Conservation (phyloP, 37 sponge, comb jelly and placozoan species). For the Aphrocallistes beatrix region DNA sequence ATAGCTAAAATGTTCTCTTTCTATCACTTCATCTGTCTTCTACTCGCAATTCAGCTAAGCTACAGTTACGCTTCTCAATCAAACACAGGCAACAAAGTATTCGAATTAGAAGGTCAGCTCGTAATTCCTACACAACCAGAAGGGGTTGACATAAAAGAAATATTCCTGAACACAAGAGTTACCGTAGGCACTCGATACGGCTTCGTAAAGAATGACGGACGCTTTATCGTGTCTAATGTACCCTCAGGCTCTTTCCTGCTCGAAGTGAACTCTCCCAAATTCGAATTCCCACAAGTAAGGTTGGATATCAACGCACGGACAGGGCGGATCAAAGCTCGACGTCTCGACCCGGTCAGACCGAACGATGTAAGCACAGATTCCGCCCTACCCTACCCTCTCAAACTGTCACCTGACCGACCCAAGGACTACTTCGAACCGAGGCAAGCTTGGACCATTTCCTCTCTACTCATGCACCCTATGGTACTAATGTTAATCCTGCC, state of each 20-base stretch:
- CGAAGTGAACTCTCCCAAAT: conserved; percentile 66
- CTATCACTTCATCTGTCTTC: too few species aligned
- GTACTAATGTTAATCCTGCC: conserved; percentile 76
- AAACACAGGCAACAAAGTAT: background rate
- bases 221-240: conserved; percentile 49
- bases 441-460: conserved; percentile 63
- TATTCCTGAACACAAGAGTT: conserved; percentile 9
- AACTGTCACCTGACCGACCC: conserved; percentile 37
- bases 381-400: conserved; percentile 64
- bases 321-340: conserved; percentile 72
- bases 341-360: conserved; percentile 54
- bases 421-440: conserved; percentile 77
- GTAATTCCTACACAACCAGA: background rate
- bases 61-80: too few species aligned
- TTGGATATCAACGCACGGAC: conserved; percentile 82
- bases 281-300: conserved; percentile 61
- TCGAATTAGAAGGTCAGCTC: background rate
- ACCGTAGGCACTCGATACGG: conserved; percentile 62
- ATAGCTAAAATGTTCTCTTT: too few species aligned
- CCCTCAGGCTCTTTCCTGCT: conserved; percentile 81
- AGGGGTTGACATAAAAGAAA: background rate
- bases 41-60: too few species aligned
- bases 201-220: conserved; percentile 52
- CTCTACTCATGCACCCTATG: conserved; percentile 73
- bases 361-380: conserved; percentile 22